These are phyloP conservation scores for Zoanthus gigantus DNA, from an alignment of 92 coral and sea anemone species.

Conservation along the genomic window DNA sequence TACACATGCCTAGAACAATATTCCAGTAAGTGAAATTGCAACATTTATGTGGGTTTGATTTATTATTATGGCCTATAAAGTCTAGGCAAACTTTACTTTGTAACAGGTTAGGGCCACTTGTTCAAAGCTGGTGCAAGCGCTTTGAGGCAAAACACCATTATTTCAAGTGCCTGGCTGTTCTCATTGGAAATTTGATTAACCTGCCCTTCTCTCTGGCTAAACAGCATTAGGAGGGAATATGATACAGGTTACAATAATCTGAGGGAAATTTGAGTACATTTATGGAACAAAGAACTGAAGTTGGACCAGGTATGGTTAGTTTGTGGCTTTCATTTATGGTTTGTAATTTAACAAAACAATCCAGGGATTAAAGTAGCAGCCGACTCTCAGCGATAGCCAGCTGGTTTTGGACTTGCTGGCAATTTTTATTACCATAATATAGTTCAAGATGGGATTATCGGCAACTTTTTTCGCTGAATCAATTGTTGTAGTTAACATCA, in stretches of 20 bases:
- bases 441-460: neutral
- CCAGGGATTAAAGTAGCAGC: conserved; percentile 7
- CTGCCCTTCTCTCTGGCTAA: conserved; percentile 66
- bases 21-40: conserved; percentile 61
- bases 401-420: conserved; percentile 10
- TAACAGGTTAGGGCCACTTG: conserved; percentile 74
- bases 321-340: neutral
- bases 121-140: conserved; percentile 78
- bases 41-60: conserved; percentile 23
- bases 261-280: conserved; percentile 69
- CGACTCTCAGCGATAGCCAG: neutral
- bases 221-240: conserved; percentile 76
- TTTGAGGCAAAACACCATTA: conserved; percentile 81
- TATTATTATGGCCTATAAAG: conserved; percentile 8
- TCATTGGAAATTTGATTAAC: conserved; percentile 68
- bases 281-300: conserved; percentile 61
- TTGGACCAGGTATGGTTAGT: conserved; percentile 65
- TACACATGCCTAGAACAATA: conserved; percentile 76
- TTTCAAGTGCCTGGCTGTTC: conserved; percentile 66
- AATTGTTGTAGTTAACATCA: neutral
- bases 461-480: neutral
- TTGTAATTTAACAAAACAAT: neutral
- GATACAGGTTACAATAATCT: conserved; percentile 68
- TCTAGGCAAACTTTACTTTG: neutral
- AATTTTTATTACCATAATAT: conserved; percentile 6